Evolutionary conservation across 1,140 invertebrate genomes (phyloP).

Genomic region (Penaeus japonicus): DNA sequence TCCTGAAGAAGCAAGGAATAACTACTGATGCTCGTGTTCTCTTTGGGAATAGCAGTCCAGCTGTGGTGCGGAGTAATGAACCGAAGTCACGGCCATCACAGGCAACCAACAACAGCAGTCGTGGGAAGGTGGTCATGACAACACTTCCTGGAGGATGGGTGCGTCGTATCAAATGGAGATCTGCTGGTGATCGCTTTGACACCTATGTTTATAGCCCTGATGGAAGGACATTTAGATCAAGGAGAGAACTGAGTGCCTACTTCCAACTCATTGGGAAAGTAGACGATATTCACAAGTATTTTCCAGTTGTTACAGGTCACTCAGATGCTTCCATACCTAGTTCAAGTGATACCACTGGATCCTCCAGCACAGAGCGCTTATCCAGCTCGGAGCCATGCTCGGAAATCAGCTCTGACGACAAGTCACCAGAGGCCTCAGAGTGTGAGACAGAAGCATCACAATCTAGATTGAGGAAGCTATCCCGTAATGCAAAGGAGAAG

Average conservation of each 20-base stretch:
- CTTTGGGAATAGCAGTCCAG: slow-evolving; percentile 50
- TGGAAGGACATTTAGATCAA: slow-evolving; percentile 56
- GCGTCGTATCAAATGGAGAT: slow-evolving; percentile 52
- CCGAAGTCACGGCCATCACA: neutral
- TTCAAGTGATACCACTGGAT: slow-evolving; percentile 56
- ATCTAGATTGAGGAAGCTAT: neutral
- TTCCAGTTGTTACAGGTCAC: slow-evolving; percentile 51
- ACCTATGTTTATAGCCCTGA: slow-evolving; percentile 58
- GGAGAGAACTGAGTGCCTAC: slow-evolving; percentile 49
- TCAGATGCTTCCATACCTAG: slow-evolving; percentile 45
- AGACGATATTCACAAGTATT: slow-evolving; percentile 58
- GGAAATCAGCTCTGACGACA: slow-evolving; percentile 51
- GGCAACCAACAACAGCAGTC: neutral
- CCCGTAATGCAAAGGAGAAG: neutral
- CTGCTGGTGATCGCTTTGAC: slow-evolving; percentile 50
- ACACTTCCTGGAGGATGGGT: slow-evolving; percentile 56
- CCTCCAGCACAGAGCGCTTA: slow-evolving; percentile 57
- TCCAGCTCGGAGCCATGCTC: slow-evolving; percentile 57
- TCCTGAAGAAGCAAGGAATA: slow-evolving; percentile 51
- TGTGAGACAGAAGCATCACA: slow-evolving; percentile 16
- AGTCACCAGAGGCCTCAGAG: slow-evolving; percentile 48
- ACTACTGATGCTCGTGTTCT: slow-evolving; percentile 55
- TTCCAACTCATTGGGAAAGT: slow-evolving; percentile 58
- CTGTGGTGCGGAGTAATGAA: neutral
- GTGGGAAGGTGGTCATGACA: slow-evolving; percentile 52